A percentile compares a stretch with the other conserved stretches of the same genome.
phyloP scores from a whole-genome alignment of 2,888 invertebrate species.

The Calephelis perditalis region DNA sequence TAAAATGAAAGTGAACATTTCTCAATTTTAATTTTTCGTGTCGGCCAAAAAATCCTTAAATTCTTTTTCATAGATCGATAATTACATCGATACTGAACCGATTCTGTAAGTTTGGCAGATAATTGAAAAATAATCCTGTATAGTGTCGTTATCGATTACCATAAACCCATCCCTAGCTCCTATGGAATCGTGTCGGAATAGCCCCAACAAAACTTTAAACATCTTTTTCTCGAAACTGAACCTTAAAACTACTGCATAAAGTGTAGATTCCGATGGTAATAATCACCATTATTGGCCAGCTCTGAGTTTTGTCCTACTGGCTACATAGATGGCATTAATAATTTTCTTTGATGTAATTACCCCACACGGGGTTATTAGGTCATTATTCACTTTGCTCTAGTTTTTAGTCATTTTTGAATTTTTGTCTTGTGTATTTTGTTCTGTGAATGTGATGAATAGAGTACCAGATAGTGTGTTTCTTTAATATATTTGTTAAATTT shows the following conservation, averaged over 20 bases:
- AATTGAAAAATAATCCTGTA: not conserved
- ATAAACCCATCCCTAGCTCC: constrained; percentile 8
- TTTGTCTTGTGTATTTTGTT: too few relatives aligned
- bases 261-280: not conserved
- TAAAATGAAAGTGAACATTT: not conserved
- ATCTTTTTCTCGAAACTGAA: constrained; percentile 3
- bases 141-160: constrained; percentile 8
- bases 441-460: too few relatives aligned
- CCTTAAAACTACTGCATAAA: not conserved
- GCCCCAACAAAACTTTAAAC: constrained; percentile 7
- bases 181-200: constrained; percentile 9
- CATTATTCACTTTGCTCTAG: too few relatives aligned
- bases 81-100: not conserved
- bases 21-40: too few relatives aligned
- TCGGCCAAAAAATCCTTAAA: too few relatives aligned
- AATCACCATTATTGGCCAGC: constrained; percentile 1
- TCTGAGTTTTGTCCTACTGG: not conserved
- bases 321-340: too few relatives aligned
- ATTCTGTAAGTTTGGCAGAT: too few relatives aligned
- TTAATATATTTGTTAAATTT: too few relatives aligned
- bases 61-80: not conserved
- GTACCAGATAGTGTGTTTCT: too few relatives aligned
- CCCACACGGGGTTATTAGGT: too few relatives aligned
- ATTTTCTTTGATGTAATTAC: too few relatives aligned
- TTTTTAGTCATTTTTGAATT: too few relatives aligned